These are phyloP conservation scores for Neoaliturus tenellus DNA, from an alignment of 2,888 invertebrate species.

Conservation along the genomic window DNA sequence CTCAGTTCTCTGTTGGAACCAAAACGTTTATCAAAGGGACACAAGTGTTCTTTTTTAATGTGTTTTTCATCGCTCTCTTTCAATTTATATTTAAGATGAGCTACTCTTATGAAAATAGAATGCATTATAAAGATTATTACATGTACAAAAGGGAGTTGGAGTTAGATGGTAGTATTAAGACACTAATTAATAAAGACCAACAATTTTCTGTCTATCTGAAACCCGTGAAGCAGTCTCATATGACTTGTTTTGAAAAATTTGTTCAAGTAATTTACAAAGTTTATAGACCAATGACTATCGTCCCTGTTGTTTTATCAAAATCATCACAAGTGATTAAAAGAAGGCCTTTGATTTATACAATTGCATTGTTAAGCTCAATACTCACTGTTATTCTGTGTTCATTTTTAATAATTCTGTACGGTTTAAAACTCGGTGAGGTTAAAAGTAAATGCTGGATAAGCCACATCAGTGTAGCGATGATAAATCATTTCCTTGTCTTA, in stretches of 20 bases:
- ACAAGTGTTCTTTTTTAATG: conserved; percentile 5
- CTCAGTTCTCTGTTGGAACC: neutral
- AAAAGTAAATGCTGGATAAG: neutral
- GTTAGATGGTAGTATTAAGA: neutral
- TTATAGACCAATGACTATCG: neutral
- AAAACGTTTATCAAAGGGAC: neutral
- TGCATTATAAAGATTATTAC: neutral
- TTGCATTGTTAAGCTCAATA: neutral
- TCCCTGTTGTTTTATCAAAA: neutral
- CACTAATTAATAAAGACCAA: neutral
- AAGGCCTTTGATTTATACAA: neutral
- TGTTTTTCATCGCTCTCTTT: neutral
- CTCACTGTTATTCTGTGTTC: neutral
- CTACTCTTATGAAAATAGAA: neutral
- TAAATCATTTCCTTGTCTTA: neutral
- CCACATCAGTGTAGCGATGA: neutral
- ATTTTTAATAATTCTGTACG: neutral
- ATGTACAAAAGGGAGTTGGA: neutral
- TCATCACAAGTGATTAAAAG: neutral
- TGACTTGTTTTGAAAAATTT: neutral
- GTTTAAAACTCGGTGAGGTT: neutral
- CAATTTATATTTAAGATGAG: neutral
- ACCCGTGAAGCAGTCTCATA: neutral
- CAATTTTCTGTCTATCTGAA: neutral
- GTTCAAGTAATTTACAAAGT: conserved; percentile 8